These are phyloP conservation scores for Toxotes lorentzi DNA, from an alignment of 2,797 vertebrate species.

Conservation along the genomic window DNA sequence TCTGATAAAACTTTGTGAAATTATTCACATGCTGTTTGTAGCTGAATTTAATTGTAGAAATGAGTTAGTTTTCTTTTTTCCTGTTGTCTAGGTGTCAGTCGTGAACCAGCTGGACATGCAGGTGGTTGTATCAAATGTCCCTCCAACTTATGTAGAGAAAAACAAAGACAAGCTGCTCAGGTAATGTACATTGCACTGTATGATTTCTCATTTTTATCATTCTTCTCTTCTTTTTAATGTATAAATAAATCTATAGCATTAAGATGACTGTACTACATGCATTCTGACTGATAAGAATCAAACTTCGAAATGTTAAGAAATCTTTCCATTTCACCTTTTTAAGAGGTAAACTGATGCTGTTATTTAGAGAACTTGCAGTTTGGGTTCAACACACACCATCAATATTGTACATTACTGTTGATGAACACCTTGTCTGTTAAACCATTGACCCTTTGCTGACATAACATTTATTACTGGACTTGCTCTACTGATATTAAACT, in stretches of 20 bases:
- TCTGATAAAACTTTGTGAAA: neutral
- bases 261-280: neutral
- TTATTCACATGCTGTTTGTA: neutral
- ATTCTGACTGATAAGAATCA: neutral
- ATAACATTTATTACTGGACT: neutral
- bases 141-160: slow-evolving; percentile 95
- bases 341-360: neutral
- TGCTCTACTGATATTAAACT: neutral
- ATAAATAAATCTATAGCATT: neutral
- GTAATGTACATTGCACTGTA: slow-evolving; percentile 79
- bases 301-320: neutral
- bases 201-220: neutral
- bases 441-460: neutral
- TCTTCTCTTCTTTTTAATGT: neutral
- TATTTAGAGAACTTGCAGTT: neutral
- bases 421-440: neutral
- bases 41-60: neutral
- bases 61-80: neutral
- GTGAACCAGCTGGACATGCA: slow-evolving; percentile 99
- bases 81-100: slow-evolving; percentile 91
- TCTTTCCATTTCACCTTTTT: too few species aligned
- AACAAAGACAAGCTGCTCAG: slow-evolving; percentile 94
- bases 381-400: neutral
- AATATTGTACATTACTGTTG: slow-evolving; percentile 3
- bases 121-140: slow-evolving; percentile 96